Conservation (phyloP, 2,888 invertebrate species). For the Pycnomerus fuliginosus region DNA sequence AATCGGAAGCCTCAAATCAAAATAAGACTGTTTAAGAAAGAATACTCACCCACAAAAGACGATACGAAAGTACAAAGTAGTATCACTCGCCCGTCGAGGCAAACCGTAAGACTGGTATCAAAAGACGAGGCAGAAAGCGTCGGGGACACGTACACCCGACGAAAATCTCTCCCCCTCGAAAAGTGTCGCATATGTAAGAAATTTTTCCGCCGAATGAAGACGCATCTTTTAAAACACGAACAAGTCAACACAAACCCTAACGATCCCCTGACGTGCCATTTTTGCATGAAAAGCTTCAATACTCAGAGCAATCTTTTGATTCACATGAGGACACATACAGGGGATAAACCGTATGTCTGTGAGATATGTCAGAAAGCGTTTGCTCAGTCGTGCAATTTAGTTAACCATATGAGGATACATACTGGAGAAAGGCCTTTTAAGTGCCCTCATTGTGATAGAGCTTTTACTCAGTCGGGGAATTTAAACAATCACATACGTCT, state of each 20-base stretch:
- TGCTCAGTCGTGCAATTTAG: constrained; percentile 50
- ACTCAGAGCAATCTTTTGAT: constrained; percentile 48
- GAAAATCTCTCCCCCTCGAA: constrained; percentile 48
- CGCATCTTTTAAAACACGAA: constrained; percentile 51
- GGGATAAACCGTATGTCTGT: constrained; percentile 47
- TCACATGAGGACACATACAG: constrained; percentile 50
- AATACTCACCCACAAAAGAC: constrained; percentile 32
- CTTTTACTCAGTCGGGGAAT: constrained; percentile 52
- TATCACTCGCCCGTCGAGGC: constrained; percentile 31
- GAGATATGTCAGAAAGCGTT: constrained; percentile 50
- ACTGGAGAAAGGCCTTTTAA: constrained; percentile 51
- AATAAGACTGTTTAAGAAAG: constrained; percentile 34
- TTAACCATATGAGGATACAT: constrained; percentile 50
- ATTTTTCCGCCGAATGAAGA: constrained; percentile 52
- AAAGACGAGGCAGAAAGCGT: constrained; percentile 41
- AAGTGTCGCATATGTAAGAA: constrained; percentile 52
- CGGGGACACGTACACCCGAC: constrained; percentile 41
- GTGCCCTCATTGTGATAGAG: constrained; percentile 51
- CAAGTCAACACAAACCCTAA: constrained; percentile 36
- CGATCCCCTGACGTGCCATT: constrained; percentile 41
- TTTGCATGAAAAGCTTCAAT: constrained; percentile 39
- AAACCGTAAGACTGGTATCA: constrained; percentile 41
- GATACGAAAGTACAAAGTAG: constrained; percentile 25
- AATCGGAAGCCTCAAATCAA: constrained; percentile 35
- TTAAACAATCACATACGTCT: constrained; percentile 50